phyloP scores from a whole-genome alignment of 1,140 invertebrate genomes.

The Euura saliciscinereae region DNA sequence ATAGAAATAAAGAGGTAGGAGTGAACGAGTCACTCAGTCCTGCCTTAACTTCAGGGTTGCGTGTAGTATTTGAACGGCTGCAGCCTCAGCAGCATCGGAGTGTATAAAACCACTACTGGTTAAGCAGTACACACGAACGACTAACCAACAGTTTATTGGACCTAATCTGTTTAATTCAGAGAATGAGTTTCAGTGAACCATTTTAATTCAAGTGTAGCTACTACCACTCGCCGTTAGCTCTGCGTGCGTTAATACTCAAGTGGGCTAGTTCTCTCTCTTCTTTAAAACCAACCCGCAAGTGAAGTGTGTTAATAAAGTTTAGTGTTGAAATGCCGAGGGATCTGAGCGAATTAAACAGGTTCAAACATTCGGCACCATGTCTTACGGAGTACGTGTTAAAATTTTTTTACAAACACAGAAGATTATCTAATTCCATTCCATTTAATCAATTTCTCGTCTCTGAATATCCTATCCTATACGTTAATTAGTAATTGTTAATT shows the following conservation, averaged over 20 bases:
- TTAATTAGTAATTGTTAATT: neutral
- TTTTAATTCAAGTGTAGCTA: neutral
- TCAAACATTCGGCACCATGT: neutral
- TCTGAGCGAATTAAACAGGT: neutral
- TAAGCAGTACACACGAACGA: neutral
- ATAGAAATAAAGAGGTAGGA: too few species aligned
- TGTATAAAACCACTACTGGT: too few species aligned
- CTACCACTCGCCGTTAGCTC: neutral
- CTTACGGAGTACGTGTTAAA: neutral
- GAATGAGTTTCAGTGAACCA: constrained; percentile 7
- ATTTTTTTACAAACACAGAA: neutral
- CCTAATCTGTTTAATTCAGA: constrained; percentile 3
- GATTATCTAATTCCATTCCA: too few species aligned
- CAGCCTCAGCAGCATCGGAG: too few species aligned
- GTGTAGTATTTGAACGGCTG: too few species aligned
- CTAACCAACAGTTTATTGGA: neutral
- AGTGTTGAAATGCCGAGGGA: constrained; percentile 1
- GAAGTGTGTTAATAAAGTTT: constrained; percentile 5
- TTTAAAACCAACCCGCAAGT: neutral
- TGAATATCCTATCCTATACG: too few species aligned
- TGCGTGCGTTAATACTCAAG: neutral
- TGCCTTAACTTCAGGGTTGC: too few species aligned
- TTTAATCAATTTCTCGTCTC: too few species aligned
- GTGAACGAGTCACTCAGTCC: too few species aligned
- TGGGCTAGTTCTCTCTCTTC: neutral